Base-by-base conservation (phyloP, 2,113 vertebrate species). In the Porphyrio hochstetteri region DNA sequence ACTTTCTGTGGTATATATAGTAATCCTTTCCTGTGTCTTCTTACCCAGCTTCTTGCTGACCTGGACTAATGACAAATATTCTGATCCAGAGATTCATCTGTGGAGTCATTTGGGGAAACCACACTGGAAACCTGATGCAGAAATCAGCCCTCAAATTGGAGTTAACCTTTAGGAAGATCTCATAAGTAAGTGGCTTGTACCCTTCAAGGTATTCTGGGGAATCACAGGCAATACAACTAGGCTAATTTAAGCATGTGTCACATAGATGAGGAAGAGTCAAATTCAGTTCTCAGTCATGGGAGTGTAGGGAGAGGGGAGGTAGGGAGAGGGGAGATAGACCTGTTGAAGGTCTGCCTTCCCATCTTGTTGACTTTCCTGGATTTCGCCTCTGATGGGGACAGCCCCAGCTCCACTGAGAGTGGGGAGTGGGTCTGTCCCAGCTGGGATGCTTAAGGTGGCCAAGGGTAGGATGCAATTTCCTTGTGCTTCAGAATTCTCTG, bases 81-180 rank as follows among this genome's bases (percentile, higher is more conserved):
- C 10, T 76, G 42, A 63, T n/a, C 33, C 42, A 44, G 69, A 67
- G 36, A 38, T 63, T 70, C 23, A 2, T 11, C 13, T 10, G 5
- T 1, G 3, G 71, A 92, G 56, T 48, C 7, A 6, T 42, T 5
- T 65, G 78, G 29, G 31, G 50, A 76, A 89, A 35, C 35, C 7
- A 0, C 88, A 56, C 46, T 10, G 63, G 16, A 75, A 91, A 55
- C 19, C 8, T 2, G 2, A 2, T 8, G 2, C 16, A 40, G 52
- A 86, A 33, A 52, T 36, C 29, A 35, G 25, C 46, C 60, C 36
- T 86, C 19, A 20, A 35, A 83, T 77, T 59, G 29, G 11, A 67
- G 88, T 94, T 86, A 81, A 68, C 77, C 82, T 90, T 92, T 67
- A 64, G 86, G 64, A 71, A 52, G 55, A 56, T 60, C 80, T 87